Evolutionary conservation across 2,888 invertebrate species (phyloP), one percentile per base, ranked within the genome.

Genomic region (Steinernema scapterisci): DNA sequence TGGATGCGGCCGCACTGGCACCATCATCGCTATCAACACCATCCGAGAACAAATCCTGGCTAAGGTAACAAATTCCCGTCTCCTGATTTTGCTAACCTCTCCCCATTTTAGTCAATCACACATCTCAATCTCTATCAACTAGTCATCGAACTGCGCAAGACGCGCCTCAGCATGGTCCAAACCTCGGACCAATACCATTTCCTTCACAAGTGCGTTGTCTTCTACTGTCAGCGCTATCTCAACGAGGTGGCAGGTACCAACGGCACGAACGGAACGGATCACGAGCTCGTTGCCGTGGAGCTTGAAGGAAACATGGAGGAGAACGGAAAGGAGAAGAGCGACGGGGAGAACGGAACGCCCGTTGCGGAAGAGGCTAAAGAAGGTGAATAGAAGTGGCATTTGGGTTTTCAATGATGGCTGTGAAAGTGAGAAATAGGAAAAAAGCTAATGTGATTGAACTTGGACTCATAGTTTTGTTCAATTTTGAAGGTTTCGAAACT

Each of bases 1-100:
- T 9, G 84, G 84, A 43, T 84, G 83, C n/a, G 85, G 84, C 1
- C 73, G 85, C 71, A 85, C 85, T 1, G 85, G 85, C 11, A 85
- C 84, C 3, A 82, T 85, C n/a, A 84, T 85, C 38, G 83, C 82
- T 0, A 76, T 85, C 38, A 83, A 84, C 72, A 75, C 81, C 52
- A 77, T 85, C 13, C 72, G 83, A 27, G 82, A 83, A 70, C 77
- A 80, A 43, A 80, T 85, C 45, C 73, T 77, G 44, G 72, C 75
- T 13, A 75, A 76, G 7, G 78, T 74, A 70, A 56, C 43, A 44
- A 21, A 16, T 19, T n/a, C n/a, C n/a, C n/a, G n/a, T n/a, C n/a
- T n/a, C n/a, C n/a, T n/a, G n/a, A n/a, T n/a, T n/a, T n/a, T n/a
- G n/a, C 63, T 9, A 63, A 63, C 6, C 3, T 21, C 23, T 5